Evolutionary conservation across 2,888 invertebrate species (phyloP).

Genomic region (Nebria salina): DNA sequence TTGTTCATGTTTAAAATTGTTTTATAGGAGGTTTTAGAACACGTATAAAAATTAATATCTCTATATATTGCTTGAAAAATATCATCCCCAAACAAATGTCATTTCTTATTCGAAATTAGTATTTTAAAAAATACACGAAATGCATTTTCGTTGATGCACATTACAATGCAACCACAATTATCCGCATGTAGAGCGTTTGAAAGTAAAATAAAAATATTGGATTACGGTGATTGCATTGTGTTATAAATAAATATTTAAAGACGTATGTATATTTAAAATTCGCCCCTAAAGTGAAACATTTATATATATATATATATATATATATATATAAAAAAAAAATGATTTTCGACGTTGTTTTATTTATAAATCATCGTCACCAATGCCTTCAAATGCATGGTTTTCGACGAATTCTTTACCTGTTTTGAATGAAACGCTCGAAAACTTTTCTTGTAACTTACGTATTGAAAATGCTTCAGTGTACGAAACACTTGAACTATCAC

Average conservation of each 20-base stretch:
- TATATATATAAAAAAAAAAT: slow-evolving; percentile 29
- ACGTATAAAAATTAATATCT: slow-evolving; percentile 5
- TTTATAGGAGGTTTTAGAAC: slow-evolving; percentile 23
- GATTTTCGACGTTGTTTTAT: slow-evolving; percentile 28
- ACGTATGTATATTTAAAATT: slow-evolving; percentile 32
- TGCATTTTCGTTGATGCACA: background rate
- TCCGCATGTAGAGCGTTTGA: background rate
- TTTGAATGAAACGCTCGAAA: slow-evolving; percentile 77
- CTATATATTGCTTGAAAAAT: slow-evolving; percentile 1
- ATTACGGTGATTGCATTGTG: background rate
- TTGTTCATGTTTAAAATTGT: slow-evolving; percentile 8
- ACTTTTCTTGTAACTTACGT: slow-evolving; percentile 77
- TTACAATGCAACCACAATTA: background rate
- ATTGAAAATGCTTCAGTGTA: slow-evolving; percentile 75
- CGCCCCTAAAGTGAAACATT: slow-evolving; percentile 48
- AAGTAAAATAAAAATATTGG: too few species aligned
- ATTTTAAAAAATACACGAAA: background rate
- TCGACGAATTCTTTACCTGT: slow-evolving; percentile 79
- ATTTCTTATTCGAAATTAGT: background rate
- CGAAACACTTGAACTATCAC: slow-evolving; percentile 63
- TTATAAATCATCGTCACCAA: slow-evolving; percentile 93
- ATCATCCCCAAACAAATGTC: background rate
- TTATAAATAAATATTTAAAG: slow-evolving; percentile 36
- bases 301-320: too few species aligned
- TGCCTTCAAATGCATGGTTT: slow-evolving; percentile 94